A percentile compares a stretch with the other conserved stretches of the same genome.
These are phyloP conservation scores for Myrmecobius fasciatus DNA, from an alignment of 2,113 vertebrate genomes.

Conservation along the genomic window DNA sequence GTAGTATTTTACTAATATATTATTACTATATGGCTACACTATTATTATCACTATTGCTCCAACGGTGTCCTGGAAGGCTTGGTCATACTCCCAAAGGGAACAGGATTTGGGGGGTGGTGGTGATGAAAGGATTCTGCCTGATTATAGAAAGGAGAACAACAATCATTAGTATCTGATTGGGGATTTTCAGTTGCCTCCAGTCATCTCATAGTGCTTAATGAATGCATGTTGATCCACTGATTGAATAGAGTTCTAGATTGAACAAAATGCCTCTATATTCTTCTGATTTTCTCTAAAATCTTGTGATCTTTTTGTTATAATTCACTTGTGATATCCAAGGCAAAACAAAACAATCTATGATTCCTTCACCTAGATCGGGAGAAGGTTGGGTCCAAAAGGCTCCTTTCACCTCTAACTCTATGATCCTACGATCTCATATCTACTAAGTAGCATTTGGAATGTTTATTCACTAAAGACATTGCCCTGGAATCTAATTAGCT, in stretches of 20 bases:
- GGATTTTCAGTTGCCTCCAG: background rate
- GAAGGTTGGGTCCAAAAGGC: background rate
- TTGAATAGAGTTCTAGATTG: background rate
- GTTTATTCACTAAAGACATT: background rate
- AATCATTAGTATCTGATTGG: background rate
- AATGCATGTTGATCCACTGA: background rate
- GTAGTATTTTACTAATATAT: background rate
- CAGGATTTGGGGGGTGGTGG: background rate
- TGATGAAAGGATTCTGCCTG: slow-evolving; percentile 2
- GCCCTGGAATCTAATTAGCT: background rate
- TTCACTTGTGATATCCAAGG: background rate
- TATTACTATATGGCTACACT: background rate
- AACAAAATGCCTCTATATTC: background rate
- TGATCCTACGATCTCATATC: background rate
- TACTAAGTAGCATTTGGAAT: background rate
- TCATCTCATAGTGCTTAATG: background rate
- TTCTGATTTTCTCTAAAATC: background rate
- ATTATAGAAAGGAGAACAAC: background rate
- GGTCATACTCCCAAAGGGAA: background rate
- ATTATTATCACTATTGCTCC: background rate
- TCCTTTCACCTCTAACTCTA: background rate
- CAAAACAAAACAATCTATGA: background rate
- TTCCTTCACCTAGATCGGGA: background rate
- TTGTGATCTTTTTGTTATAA: background rate
- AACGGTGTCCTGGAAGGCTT: slow-evolving; percentile 1